Evolutionary conservation across 1,140 invertebrate genomes (phyloP).

Genomic region (Anastrepha ludens): DNA sequence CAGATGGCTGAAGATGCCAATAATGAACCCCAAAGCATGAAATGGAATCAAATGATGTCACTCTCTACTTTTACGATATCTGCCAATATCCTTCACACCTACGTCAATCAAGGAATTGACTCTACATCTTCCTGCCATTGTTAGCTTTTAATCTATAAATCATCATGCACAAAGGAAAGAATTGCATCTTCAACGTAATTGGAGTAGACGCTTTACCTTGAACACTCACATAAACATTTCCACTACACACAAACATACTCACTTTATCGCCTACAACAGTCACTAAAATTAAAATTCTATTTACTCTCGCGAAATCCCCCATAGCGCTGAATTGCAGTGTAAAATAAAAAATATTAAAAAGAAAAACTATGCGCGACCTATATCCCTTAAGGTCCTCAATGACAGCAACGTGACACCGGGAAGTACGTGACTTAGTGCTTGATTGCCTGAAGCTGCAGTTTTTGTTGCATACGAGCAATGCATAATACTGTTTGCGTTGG

Average conservation of each 20-base stretch:
- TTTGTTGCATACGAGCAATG: neutral
- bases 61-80: too few relatives aligned
- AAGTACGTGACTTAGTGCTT: slow-evolving; percentile 46
- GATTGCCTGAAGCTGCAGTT: neutral
- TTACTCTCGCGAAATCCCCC: slow-evolving; percentile 9
- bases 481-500: neutral
- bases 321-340: neutral
- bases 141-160: too few relatives aligned
- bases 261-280: neutral
- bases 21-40: too few relatives aligned
- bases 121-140: too few relatives aligned
- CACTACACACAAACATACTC: neutral
- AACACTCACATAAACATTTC: neutral
- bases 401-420: slow-evolving; percentile 45
- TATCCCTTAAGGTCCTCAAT: slow-evolving; percentile 39
- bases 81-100: too few relatives aligned
- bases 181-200: neutral
- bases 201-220: neutral
- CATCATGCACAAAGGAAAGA: too few relatives aligned
- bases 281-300: slow-evolving; percentile 28
- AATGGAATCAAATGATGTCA: too few relatives aligned
- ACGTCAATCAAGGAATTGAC: too few relatives aligned
- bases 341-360: slow-evolving; percentile 28
- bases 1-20: too few relatives aligned
- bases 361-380: neutral